Percentiles rank a stretch among this genome's conserved stretches.
phyloP scores from a whole-genome alignment of 2,888 invertebrate genomes.

The Aspidapion aeneum region DNA sequence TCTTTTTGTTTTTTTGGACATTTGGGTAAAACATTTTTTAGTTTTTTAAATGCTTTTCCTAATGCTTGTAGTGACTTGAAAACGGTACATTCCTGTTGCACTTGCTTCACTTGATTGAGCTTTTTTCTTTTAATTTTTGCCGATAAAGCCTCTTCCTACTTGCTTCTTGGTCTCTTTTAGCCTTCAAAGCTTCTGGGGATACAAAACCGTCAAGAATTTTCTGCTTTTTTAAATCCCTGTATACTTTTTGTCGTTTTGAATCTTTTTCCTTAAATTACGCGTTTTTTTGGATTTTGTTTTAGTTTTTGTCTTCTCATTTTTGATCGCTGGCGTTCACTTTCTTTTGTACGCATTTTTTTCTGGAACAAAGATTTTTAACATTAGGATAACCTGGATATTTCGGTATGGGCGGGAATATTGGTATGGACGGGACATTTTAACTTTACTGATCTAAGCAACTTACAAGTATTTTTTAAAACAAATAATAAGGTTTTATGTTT shows the following conservation, averaged over 20 bases:
- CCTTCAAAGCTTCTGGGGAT: neutral
- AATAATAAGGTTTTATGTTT: too few relatives aligned
- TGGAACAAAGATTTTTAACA: too few relatives aligned
- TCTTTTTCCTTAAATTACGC: neutral
- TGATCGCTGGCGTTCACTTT: neutral
- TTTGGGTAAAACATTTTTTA: constrained; percentile 1
- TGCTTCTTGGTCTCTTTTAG: neutral
- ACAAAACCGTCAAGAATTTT: neutral
- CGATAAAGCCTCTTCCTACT: neutral
- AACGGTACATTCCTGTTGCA: constrained; percentile 2
- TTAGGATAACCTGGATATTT: too few relatives aligned
- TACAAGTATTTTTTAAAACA: too few relatives aligned
- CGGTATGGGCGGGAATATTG: too few relatives aligned
- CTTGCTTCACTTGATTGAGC: too few relatives aligned
- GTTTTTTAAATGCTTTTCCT: constrained; percentile 3
- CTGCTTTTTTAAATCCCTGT: neutral
- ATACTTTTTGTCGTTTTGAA: neutral
- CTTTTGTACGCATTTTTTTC: neutral
- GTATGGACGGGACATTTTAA: too few relatives aligned
- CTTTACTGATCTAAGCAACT: too few relatives aligned
- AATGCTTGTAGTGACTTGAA: neutral
- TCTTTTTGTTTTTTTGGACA: neutral
- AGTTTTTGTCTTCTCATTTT: neutral
- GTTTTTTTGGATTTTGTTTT: neutral
- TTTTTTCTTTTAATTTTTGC: too few relatives aligned